Evolutionary conservation across 2,888 invertebrate species (phyloP).

Genomic region (Trisateles emortualis): DNA sequence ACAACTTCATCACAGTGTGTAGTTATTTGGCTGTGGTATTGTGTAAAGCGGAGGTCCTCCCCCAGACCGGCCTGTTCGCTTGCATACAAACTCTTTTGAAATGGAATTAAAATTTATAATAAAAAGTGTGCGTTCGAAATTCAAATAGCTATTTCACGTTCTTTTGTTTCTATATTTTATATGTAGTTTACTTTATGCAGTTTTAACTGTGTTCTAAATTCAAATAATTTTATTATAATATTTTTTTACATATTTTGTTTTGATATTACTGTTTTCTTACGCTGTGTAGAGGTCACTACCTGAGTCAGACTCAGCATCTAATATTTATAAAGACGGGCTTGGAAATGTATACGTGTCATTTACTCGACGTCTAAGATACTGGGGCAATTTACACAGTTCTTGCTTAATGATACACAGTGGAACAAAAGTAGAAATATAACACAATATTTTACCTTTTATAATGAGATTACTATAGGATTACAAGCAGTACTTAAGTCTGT

Average conservation of each 20-base stretch:
- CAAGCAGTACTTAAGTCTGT: constrained; percentile 1
- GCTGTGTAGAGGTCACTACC: background rate
- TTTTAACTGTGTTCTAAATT: background rate
- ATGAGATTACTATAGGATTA: constrained; percentile 34
- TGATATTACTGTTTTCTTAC: too few relatives aligned
- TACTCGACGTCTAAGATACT: constrained; percentile 17
- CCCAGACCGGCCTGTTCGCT: too few relatives aligned
- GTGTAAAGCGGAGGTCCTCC: too few relatives aligned
- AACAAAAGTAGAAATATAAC: background rate
- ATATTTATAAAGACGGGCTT: background rate
- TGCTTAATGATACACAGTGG: background rate
- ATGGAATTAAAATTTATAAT: too few relatives aligned
- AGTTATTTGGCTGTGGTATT: too few relatives aligned
- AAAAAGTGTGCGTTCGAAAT: background rate
- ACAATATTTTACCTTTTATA: constrained; percentile 1
- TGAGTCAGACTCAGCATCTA: background rate
- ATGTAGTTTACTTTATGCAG: too few relatives aligned
- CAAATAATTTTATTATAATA: background rate
- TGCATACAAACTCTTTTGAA: too few relatives aligned
- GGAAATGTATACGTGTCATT: constrained; percentile 22
- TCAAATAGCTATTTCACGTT: too few relatives aligned
- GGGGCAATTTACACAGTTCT: constrained; percentile 5
- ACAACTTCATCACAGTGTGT: too few relatives aligned
- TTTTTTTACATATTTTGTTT: background rate
- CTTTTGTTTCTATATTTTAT: too few relatives aligned